Evolutionary conservation across 2,797 vertebrate species (phyloP), one percentile per base, ranked within the genome.

Genomic region (Macropodus opercularis): DNA sequence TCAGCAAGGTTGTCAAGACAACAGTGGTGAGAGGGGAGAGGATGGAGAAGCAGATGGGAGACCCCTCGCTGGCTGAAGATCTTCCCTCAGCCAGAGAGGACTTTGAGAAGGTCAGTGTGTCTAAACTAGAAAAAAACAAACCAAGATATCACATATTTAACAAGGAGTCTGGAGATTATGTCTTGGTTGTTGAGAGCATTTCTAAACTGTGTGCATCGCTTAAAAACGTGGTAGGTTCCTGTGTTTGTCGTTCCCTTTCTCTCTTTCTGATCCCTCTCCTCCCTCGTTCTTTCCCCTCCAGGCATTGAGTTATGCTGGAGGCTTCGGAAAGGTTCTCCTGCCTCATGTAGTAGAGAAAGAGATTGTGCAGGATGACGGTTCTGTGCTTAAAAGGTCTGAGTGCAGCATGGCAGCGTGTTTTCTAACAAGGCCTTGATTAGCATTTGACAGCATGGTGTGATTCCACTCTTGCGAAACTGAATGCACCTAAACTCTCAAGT

Each of bases 1-100:
- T 99, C 89, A 98, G 96, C 92, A 96, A 95, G 86, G 96, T 98
- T 38, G 90, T 98, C 58, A 99, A 98, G 88, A 98, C 94, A 13
- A 98, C 92, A 0, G 71, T 98, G 62, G 91, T 98, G 53, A 93
- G 90, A 22, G 96, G 97, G 7, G 95, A 98, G 82, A 93, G 96
- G 83, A 92, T 73, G 69, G 96, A 98, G 87, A 98, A 96, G 78
- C 93, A 91, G 39, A 90, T 85, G 2, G 96, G 96, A 59, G 95
- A 98, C 72, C 61, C 92, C 35, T 94, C 92, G 3, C 84, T 98
- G 90, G 93, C 95, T 70, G 76, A 87, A 58, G 96, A 96, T 74
- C 96, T 98, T 51, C 96, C 96, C 0, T 95, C 96, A 55, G 96
- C 96, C 91, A 95, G 93, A 92, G 94, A 97, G 65, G 96, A 99